Percentiles rank a stretch among this genome's conserved stretches.
phyloP scores from a whole-genome alignment of 1,140 invertebrate species.

The Coelopa frigida region DNA sequence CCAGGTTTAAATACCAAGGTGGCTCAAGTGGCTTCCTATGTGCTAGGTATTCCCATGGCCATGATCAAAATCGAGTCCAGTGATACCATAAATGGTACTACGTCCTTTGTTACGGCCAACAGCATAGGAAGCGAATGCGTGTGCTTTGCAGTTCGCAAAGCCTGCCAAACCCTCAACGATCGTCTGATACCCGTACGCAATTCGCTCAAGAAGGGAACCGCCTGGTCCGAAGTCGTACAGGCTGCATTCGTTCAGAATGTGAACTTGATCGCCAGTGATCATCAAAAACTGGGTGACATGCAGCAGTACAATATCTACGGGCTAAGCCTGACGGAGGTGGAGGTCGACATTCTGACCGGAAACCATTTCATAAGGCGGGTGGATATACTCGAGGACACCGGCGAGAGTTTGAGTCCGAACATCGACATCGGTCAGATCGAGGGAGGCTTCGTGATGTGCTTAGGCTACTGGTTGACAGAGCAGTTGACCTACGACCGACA shows the following conservation, averaged over 20 bases:
- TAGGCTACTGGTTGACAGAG: constrained; percentile 72
- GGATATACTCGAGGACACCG: constrained; percentile 68
- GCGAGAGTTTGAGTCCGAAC: constrained; percentile 62
- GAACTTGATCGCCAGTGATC: constrained; percentile 56
- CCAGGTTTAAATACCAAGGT: constrained; percentile 62
- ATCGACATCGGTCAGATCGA: constrained; percentile 73
- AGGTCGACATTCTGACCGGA: constrained; percentile 67
- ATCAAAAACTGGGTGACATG: constrained; percentile 43
- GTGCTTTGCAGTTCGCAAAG: constrained; percentile 55
- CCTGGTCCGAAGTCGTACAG: constrained; percentile 59
- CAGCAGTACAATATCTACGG: constrained; percentile 53
- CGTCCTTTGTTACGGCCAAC: constrained; percentile 59
- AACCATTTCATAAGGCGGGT: constrained; percentile 54
- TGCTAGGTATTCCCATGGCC: constrained; percentile 62
- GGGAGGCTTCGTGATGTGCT: constrained; percentile 78
- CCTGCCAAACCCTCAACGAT: constrained; percentile 57
- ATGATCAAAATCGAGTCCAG: constrained; percentile 62
- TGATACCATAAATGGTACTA: constrained; percentile 58
- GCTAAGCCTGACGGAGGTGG: constrained; percentile 55
- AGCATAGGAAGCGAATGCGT: constrained; percentile 63
- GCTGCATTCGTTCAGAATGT: constrained; percentile 52
- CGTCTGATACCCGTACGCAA: constrained; percentile 57
- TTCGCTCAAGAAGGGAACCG: constrained; percentile 48
- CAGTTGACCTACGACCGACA: constrained; percentile 55
- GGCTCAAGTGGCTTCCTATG: constrained; percentile 69